Conservation (phyloP, 2,113 vertebrate genomes). For the Sprattus sprattus region DNA sequence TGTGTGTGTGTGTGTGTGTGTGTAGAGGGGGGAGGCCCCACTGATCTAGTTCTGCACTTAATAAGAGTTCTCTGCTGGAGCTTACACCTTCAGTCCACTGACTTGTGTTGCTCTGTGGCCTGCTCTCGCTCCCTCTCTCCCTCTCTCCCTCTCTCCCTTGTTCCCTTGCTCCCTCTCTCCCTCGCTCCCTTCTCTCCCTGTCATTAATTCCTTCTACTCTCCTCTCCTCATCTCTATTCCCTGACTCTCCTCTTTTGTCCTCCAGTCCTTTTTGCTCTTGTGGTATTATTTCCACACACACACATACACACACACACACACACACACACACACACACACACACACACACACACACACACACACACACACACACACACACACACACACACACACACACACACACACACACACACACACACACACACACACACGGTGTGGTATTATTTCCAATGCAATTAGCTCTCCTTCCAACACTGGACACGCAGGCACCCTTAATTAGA, state of each 20-base stretch:
- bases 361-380: too few relatives aligned
- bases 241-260: conserved; percentile 33
- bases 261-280: neutral
- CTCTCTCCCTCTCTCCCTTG: neutral
- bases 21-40: conserved; percentile 12
- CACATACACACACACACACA: too few relatives aligned
- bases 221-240: neutral
- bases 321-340: too few relatives aligned
- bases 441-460: neutral
- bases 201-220: neutral
- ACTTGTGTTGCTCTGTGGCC: neutral
- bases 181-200: neutral
- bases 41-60: conserved; percentile 56
- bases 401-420: too few relatives aligned
- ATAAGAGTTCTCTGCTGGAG: conserved; percentile 48
- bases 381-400: too few relatives aligned
- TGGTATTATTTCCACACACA: neutral
- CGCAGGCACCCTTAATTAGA: neutral
- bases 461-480: neutral
- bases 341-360: too few relatives aligned
- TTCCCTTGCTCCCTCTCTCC: neutral
- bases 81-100: neutral
- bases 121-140: neutral
- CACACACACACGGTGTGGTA: too few relatives aligned
- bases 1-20: too few relatives aligned